Conservation (phyloP, 2,888 invertebrate genomes). For the Drosophila diplacantha region DNA sequence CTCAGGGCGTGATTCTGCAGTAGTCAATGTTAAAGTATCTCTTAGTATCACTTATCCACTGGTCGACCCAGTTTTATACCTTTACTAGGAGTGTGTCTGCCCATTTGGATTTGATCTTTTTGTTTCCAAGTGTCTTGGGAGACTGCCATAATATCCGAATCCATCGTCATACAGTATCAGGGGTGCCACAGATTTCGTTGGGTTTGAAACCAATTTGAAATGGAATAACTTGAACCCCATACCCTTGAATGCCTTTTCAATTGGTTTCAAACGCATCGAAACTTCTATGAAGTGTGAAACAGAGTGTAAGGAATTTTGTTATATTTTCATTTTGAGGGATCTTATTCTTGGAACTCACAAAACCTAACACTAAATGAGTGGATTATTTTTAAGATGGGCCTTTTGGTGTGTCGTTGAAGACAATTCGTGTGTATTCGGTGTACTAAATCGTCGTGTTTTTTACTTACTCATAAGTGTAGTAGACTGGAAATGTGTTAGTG, state of each 20-base stretch:
- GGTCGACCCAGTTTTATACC: constrained; percentile 6
- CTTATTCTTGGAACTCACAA: neutral
- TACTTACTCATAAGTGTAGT: constrained; percentile 41
- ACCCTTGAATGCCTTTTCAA: neutral
- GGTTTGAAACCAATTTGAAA: constrained; percentile 1
- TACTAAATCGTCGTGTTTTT: constrained; percentile 16
- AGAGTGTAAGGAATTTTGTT: neutral
- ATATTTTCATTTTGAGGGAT: neutral
- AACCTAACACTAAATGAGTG: neutral
- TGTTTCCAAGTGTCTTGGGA: neutral
- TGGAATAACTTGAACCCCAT: neutral
- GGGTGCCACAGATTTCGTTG: neutral
- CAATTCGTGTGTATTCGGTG: constrained; percentile 12
- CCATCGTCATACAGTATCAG: constrained; percentile 5
- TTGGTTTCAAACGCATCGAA: neutral
- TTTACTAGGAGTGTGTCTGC: neutral
- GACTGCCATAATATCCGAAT: neutral
- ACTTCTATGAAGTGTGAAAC: neutral
- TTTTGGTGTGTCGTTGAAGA: constrained; percentile 3
- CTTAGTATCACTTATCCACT: neutral
- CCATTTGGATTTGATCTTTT: constrained; percentile 1
- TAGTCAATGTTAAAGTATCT: constrained; percentile 40
- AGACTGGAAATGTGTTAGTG: constrained; percentile 67
- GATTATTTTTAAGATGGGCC: constrained; percentile 2
- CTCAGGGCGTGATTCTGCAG: constrained; percentile 75